phyloP scores from a whole-genome alignment of 2,888 invertebrate species.

The Epinotia ramella region DNA sequence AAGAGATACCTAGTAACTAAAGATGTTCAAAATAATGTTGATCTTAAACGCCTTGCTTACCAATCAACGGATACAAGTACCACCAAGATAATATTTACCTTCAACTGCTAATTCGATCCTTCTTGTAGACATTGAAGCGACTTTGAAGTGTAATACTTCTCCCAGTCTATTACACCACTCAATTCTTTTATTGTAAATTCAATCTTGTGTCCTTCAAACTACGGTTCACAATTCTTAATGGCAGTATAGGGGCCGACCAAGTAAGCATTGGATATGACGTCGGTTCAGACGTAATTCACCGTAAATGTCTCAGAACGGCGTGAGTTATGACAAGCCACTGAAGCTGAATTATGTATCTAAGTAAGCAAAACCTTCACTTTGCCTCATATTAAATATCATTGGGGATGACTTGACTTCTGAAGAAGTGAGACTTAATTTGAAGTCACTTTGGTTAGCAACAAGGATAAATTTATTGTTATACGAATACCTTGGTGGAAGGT shows the following conservation, averaged over 20 bases:
- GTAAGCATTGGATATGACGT: constrained; percentile 18
- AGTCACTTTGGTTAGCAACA: no score
- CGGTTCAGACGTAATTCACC: constrained; percentile 27
- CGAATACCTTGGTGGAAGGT: no score
- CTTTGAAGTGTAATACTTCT: neutral
- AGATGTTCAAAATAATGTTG: neutral
- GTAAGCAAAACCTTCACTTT: constrained; percentile 25
- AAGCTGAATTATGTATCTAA: constrained; percentile 36
- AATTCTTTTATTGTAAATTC: neutral
- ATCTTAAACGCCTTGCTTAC: neutral
- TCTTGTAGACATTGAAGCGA: neutral
- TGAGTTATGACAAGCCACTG: constrained; percentile 37
- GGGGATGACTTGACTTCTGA: neutral
- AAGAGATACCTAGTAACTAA: no score
- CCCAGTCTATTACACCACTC: neutral
- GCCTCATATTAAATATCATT: constrained; percentile 13
- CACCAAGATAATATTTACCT: constrained; percentile 14
- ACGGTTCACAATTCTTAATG: neutral
- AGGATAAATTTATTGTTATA: no score
- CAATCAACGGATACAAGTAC: constrained; percentile 3
- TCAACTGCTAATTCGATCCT: constrained; percentile 1
- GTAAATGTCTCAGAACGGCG: constrained; percentile 28
- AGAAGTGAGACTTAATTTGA: no score
- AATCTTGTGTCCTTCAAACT: neutral
- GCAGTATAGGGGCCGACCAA: neutral